Conservation (phyloP, 2,888 invertebrate genomes). For the Nysson spinosus region DNA sequence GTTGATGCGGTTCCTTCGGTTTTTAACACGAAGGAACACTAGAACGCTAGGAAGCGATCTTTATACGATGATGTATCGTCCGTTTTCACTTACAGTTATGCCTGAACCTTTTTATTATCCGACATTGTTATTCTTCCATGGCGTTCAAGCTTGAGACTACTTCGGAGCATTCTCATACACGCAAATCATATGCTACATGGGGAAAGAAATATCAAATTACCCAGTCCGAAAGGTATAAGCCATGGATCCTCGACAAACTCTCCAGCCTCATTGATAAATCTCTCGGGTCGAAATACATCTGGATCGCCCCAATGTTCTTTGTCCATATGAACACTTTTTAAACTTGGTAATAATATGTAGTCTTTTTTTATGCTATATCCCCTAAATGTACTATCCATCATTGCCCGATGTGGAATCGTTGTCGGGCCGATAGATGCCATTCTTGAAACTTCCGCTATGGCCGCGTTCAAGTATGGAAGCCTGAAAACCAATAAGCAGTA, state of each 20-base stretch:
- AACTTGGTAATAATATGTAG: constrained; percentile 88
- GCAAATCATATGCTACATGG: no score
- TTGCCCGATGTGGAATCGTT: constrained; percentile 88
- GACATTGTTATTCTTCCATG: no score
- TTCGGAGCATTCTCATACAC: no score
- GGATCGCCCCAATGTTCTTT: constrained; percentile 83
- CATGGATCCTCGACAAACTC: constrained; percentile 82
- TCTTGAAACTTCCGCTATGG: constrained; percentile 86
- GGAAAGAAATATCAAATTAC: constrained; percentile 74
- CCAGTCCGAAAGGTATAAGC: constrained; percentile 86
- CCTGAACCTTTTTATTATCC: no score
- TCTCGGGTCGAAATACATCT: constrained; percentile 85
- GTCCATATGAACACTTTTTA: constrained; percentile 85
- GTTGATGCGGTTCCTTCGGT: no score
- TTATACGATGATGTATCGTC: no score
- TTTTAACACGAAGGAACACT: no score
- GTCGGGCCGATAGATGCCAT: constrained; percentile 89
- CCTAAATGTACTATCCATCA: constrained; percentile 84
- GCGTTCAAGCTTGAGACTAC: no score
- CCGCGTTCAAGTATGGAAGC: constrained; percentile 89
- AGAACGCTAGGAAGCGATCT: no score
- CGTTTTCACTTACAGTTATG: no score
- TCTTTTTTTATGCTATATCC: constrained; percentile 89
- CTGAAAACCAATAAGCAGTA: no score
- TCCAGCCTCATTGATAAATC: constrained; percentile 84